Evolutionary conservation across 2,888 invertebrate species (phyloP).

Genomic region (Campoplex capitator): DNA sequence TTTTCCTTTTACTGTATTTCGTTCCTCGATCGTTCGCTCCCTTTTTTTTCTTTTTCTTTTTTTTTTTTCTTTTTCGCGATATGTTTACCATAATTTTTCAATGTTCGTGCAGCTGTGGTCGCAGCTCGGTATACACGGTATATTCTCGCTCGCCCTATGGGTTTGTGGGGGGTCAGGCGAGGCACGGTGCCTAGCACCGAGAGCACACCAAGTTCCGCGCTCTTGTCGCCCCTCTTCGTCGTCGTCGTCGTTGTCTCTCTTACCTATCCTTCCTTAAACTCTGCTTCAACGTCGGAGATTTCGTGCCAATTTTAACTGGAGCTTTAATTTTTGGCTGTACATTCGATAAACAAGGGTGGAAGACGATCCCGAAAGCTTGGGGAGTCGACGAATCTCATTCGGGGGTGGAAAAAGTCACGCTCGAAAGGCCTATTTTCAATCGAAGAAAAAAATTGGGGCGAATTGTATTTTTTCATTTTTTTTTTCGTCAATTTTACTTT

Average conservation of each 20-base stretch:
- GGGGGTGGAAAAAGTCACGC: no score
- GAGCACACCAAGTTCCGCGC: conserved; percentile 71
- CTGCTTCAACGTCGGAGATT: background rate
- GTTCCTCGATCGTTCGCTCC: conserved; percentile 5
- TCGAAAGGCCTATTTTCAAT: no score
- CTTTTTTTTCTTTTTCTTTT: conserved; percentile 34
- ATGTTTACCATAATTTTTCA: conserved; percentile 81
- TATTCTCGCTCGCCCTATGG: conserved; percentile 38
- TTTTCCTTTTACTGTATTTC: conserved; percentile 5
- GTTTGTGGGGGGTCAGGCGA: conserved; percentile 76
- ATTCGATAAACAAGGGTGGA: background rate
- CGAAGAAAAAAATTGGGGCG: no score
- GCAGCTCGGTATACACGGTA: conserved; percentile 59
- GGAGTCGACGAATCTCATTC: background rate
- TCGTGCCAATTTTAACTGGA: conserved; percentile 8
- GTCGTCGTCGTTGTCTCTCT: conserved; percentile 15
- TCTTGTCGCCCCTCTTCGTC: conserved; percentile 39
- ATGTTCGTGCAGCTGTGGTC: conserved; percentile 77
- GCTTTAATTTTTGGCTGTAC: background rate
- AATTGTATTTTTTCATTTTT: no score
- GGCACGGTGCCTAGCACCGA: conserved; percentile 81
- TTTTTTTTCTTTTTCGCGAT: conserved; percentile 67
- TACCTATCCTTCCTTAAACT: conserved; percentile 5
- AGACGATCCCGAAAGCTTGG: no score
- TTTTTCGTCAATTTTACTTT: no score